These are phyloP conservation scores for Blera fallax DNA, from an alignment of 2,888 invertebrate genomes.

Conservation along the genomic window DNA sequence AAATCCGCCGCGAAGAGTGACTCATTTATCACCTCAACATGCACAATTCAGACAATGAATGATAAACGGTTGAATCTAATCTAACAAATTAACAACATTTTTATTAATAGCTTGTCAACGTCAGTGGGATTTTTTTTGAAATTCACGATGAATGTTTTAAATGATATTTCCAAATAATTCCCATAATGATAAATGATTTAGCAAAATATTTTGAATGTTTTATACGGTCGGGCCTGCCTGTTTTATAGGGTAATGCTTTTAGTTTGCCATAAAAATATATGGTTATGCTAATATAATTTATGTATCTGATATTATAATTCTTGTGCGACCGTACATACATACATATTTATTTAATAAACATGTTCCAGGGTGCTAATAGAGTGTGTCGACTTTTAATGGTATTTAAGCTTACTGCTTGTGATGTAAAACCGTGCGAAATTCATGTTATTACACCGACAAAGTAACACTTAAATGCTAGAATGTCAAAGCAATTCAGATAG, in stretches of 20 bases:
- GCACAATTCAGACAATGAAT: background rate
- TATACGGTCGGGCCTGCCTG: background rate
- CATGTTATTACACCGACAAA: no score
- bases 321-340: no score
- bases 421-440: no score
- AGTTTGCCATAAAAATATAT: background rate
- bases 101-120: slow-evolving; percentile 58
- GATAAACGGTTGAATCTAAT: slow-evolving; percentile 43
- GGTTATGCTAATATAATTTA: background rate
- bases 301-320: background rate
- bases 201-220: slow-evolving; percentile 42
- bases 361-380: no score
- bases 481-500: no score
- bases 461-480: no score
- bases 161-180: slow-evolving; percentile 42
- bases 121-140: slow-evolving; percentile 11
- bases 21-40: slow-evolving; percentile 10
- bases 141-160: slow-evolving; percentile 26
- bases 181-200: slow-evolving; percentile 63
- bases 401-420: no score
- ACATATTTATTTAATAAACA: no score
- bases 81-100: slow-evolving; percentile 50
- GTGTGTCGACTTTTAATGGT: no score
- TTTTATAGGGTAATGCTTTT: background rate
- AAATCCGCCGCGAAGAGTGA: slow-evolving; percentile 7